Evolutionary conservation across 2,888 invertebrate species (phyloP), one percentile per base, ranked within the genome.

Genomic region (Morpho helenor): DNA sequence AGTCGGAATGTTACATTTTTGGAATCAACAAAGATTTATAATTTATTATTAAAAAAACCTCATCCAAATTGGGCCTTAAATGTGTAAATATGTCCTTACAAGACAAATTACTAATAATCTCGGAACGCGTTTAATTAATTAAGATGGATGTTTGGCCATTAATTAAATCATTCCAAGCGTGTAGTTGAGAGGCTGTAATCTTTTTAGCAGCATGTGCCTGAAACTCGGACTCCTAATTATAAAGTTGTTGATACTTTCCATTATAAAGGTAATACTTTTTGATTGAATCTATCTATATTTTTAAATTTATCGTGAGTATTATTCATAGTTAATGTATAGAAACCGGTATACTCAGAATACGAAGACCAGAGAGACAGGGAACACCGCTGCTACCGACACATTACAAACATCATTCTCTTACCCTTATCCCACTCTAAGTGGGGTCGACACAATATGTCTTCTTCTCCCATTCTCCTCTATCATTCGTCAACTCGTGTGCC

Each of bases 111-210:
- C 54, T 54, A 41, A 54, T 54, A 47, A 57, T 54, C 53, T 42
- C 39, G 10, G 49, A 7, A 47, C 56, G 22, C 56, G 50, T 56
- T 44, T 56, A 59, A 61, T 61, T 59, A 63, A 63, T 61, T 61
- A 56, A 53, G 56, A 56, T 51, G 56, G 49, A 56, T 60, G 56
- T 63, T 63, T 53, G 50, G 56, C 43, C 46, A 52, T 22, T 61
- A 56, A 61, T 63, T 63, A 61, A 61, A 63, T 51, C 45, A 58
- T 45, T 47, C 48, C 53, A 51, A 49, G 58, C 63, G 63, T 61
- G 45, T 8, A 47, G 7, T 8, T 22, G 44, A 41, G 46, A 42
- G 46, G 46, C 49, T 46, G 39, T 48, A 31, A 45, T n/a, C 9
- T 58, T 60, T 53, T 56, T 23, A 54, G 39, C 56, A 31, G 54